These are phyloP conservation scores for Tupiocoris notatus DNA, from an alignment of 2,888 invertebrate genomes.

Conservation along the genomic window DNA sequence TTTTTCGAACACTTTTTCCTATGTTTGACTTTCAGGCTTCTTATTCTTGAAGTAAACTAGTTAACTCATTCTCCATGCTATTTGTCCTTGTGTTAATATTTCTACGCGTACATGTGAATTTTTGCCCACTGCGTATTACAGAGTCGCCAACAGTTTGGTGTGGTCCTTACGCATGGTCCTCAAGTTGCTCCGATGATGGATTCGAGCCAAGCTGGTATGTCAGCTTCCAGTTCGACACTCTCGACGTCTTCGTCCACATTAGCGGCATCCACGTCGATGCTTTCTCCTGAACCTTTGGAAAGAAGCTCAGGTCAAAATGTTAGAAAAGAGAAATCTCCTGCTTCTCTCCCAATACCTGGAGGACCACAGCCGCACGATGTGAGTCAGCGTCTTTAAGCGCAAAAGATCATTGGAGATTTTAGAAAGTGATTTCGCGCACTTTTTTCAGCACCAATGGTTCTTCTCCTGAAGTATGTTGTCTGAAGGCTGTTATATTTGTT, in stretches of 20 bases:
- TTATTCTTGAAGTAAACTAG: too few species aligned
- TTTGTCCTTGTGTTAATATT: too few species aligned
- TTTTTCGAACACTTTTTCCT: too few species aligned
- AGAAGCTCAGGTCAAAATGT: not conserved
- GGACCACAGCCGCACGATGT: conserved; percentile 15
- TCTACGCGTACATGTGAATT: too few species aligned
- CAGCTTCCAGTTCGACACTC: conserved; percentile 15
- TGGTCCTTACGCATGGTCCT: conserved; percentile 13
- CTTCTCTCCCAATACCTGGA: not conserved
- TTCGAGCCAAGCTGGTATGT: not conserved
- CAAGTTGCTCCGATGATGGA: not conserved
- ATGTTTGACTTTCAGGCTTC: too few species aligned
- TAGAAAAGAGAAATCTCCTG: conserved; percentile 19
- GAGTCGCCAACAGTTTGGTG: conserved; percentile 20
- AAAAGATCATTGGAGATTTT: not conserved
- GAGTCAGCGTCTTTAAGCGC: not conserved
- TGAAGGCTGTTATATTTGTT: too few species aligned
- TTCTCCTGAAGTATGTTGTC: too few species aligned
- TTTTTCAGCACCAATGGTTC: not conserved
- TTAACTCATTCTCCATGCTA: too few species aligned
- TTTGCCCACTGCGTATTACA: not conserved
- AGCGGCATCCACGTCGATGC: not conserved
- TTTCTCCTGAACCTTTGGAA: not conserved
- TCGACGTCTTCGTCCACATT: conserved; percentile 24
- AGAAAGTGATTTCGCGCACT: not conserved